Percentiles rank a stretch among this genome's conserved stretches.
Conservation (phyloP, 2,797 vertebrate genomes). For the Sebastolobus altivelis region DNA sequence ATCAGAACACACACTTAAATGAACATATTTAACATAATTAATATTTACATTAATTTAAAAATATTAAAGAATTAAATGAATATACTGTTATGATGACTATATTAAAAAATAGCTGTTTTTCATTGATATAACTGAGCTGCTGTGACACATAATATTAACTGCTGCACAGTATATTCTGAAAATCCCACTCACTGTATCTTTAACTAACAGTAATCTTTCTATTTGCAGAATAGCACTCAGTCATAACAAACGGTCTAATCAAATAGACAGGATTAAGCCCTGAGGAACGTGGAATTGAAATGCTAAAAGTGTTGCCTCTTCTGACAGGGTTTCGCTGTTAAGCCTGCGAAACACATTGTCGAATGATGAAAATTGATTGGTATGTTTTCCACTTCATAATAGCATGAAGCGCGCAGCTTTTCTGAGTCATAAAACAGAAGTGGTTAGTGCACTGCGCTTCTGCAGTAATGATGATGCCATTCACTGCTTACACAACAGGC, state of each 20-base stretch:
- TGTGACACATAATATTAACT: not conserved
- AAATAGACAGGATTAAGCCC: constrained; percentile 40
- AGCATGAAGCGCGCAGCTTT: constrained; percentile 50
- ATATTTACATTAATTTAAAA: not conserved
- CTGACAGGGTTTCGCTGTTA: constrained; percentile 31
- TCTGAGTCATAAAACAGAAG: constrained; percentile 74
- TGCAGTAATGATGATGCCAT: constrained; percentile 67
- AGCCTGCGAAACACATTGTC: constrained; percentile 54
- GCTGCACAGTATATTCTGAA: not conserved
- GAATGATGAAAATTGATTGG: constrained; percentile 65
- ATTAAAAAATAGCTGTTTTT: not conserved
- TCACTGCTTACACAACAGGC: constrained; percentile 74
- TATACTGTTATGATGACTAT: not conserved
- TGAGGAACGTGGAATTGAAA: constrained; percentile 29
- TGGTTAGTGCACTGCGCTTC: constrained; percentile 60
- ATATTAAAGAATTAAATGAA: not conserved
- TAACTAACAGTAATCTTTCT: constrained; percentile 42
- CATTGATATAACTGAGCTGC: not conserved
- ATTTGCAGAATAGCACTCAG: constrained; percentile 43
- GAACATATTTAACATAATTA: not conserved
- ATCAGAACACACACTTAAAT: not conserved
- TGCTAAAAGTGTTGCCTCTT: constrained; percentile 20
- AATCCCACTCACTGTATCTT: constrained; percentile 35
- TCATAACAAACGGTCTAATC: constrained; percentile 48
- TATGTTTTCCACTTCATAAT: constrained; percentile 57